Evolutionary conservation across 2,888 invertebrate genomes (phyloP).

Genomic region (Xestia c-nigrum): DNA sequence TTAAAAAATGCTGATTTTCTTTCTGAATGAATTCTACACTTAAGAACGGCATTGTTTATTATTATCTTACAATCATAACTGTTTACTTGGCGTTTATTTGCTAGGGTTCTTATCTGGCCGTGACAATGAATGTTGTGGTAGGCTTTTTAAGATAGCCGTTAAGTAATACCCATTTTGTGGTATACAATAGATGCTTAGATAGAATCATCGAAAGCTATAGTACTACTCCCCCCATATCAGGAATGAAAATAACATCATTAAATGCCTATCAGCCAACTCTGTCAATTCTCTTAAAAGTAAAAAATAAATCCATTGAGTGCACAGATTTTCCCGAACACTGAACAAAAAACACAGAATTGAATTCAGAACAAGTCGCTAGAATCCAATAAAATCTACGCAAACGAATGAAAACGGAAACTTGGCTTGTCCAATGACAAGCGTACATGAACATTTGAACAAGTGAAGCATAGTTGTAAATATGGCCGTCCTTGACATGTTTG

Average conservation of each 20-base stretch:
- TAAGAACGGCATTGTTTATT: neutral
- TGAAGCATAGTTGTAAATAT: constrained; percentile 49
- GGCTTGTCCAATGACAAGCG: constrained; percentile 31
- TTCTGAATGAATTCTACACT: neutral
- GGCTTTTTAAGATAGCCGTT: constrained; percentile 12
- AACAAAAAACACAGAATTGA: constrained; percentile 2
- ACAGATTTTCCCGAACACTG: neutral
- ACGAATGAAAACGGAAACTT: constrained; percentile 34
- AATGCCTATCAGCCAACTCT: neutral
- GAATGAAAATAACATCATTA: neutral
- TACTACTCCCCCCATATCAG: no score
- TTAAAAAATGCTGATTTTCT: neutral
- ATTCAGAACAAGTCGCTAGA: constrained; percentile 3
- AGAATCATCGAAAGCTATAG: neutral
- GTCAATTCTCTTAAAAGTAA: neutral
- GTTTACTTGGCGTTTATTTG: constrained; percentile 6
- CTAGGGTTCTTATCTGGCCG: constrained; percentile 16
- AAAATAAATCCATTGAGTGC: neutral
- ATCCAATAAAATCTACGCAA: constrained; percentile 29
- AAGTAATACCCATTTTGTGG: no score
- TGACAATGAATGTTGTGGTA: constrained; percentile 21
- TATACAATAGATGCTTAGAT: neutral
- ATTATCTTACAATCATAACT: neutral
- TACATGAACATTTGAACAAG: constrained; percentile 14
- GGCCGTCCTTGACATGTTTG: constrained; percentile 61